Evolutionary conservation across 2,888 invertebrate species (phyloP), one percentile per base, ranked within the genome.

Genomic region (Xylophagus ater): DNA sequence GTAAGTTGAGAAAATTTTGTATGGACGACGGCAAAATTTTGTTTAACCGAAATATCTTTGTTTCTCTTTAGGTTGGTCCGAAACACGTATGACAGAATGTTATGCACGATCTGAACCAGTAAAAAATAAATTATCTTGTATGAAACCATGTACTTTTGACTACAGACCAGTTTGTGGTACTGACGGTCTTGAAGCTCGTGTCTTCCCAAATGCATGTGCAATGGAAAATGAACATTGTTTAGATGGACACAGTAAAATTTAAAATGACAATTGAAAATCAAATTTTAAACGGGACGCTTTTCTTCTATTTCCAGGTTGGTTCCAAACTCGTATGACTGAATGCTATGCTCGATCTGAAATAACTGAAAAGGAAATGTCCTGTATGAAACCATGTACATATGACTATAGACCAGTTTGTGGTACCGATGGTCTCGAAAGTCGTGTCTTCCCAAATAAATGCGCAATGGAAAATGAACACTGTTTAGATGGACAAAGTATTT

Each of bases 121-220:
- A 7, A 14, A 12, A 13, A 4, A 7, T 9, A n/a, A 14, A 14
- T 4, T 9, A 10, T 4, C 13, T 3, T 32, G 20, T 6, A 4
- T 4, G 3, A 32, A 21, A 21, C 74, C 7, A 78, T 60, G 17
- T 78, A 75, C 44, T 71, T 72, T 13, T 78, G n/a, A 10, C 4
- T 29, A 29, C n/a, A 15, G 19, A 20, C 39, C 39, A 8, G 23
- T 29, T 12, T 39, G n/a, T n/a, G n/a, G n/a, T n/a, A n/a, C n/a
- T n/a, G n/a, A n/a, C n/a, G n/a, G n/a, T n/a, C n/a, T n/a, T n/a
- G n/a, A n/a, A n/a, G n/a, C n/a, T n/a, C n/a, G n/a, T n/a, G n/a
- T n/a, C n/a, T n/a, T n/a, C n/a, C n/a, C n/a, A n/a, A n/a, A n/a
- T n/a, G n/a, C n/a, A n/a, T n/a, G n/a, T n/a, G n/a, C n/a, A n/a